Percentiles rank a stretch among this genome's conserved stretches.
Evolutionary conservation across 2,797 vertebrate genomes (phyloP).

Genomic region (Hippopotamyrus pictus): DNA sequence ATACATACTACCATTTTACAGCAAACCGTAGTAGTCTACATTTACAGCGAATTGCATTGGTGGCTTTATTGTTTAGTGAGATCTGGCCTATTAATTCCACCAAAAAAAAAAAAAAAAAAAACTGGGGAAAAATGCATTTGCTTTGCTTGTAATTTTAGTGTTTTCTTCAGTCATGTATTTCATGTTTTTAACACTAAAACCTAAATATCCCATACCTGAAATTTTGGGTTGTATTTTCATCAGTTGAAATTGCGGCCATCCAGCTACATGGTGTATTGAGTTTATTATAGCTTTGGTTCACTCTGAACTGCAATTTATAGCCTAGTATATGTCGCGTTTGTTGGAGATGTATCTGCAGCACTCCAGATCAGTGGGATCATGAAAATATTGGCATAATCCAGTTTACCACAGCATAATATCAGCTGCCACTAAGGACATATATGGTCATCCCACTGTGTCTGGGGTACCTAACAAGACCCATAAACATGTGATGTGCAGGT

Average conservation of each 20-base stretch:
- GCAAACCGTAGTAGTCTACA: background rate
- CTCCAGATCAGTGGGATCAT: background rate
- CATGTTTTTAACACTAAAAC: background rate
- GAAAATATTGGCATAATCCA: background rate
- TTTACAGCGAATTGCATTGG: background rate
- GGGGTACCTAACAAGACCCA: background rate
- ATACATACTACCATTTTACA: background rate
- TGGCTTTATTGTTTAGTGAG: background rate
- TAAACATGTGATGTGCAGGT: background rate
- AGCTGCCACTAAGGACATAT: background rate
- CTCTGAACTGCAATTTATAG: background rate
- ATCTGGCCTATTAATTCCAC: background rate
- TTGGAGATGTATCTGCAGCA: background rate
- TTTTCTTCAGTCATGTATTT: background rate
- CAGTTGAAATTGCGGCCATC: background rate
- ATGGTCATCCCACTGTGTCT: background rate
- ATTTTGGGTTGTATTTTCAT: background rate
- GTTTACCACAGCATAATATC: background rate
- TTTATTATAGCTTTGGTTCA: background rate
- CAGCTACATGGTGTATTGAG: background rate
- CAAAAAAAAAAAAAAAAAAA: background rate
- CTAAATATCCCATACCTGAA: background rate
- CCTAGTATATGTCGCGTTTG: background rate
- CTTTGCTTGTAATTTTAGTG: background rate
- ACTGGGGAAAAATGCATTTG: background rate